Evolutionary conservation across 2,113 vertebrate genomes (phyloP).

Genomic region (Alligator sinensis): DNA sequence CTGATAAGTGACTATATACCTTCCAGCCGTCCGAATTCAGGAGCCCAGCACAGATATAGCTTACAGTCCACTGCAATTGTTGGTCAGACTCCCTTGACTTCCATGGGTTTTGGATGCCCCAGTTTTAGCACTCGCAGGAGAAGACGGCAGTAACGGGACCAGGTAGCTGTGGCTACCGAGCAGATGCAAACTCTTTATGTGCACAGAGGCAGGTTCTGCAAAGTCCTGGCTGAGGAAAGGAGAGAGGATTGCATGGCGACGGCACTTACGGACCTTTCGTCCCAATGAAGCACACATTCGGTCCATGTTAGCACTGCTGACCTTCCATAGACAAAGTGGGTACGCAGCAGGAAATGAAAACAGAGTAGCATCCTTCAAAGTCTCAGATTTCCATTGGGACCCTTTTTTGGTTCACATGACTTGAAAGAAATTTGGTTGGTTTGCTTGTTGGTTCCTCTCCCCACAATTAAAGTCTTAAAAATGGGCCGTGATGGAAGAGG

Average conservation of each 20-base stretch:
- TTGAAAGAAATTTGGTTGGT: background rate
- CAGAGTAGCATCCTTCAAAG: background rate
- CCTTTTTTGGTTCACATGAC: background rate
- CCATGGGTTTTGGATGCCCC: background rate
- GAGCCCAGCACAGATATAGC: background rate
- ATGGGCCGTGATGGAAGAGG: background rate
- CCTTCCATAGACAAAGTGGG: background rate
- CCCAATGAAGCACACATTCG: background rate
- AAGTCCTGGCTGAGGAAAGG: background rate
- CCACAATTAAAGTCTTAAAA: too few species aligned
- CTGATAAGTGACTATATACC: background rate
- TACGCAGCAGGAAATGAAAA: background rate
- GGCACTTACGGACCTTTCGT: background rate
- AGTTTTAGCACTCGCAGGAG: background rate
- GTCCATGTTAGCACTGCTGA: background rate
- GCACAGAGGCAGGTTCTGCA: background rate
- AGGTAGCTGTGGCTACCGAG: background rate
- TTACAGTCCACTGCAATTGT: background rate
- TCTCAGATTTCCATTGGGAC: rapidly evolving
- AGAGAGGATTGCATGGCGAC: background rate
- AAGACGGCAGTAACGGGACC: background rate
- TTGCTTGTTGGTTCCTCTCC: background rate
- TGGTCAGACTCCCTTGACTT: background rate
- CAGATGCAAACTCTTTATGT: background rate
- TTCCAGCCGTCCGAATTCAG: background rate